Evolutionary conservation across 1,140 invertebrate species (phyloP), one percentile per base, ranked within the genome.

Genomic region (Luehdorfia chinensis): DNA sequence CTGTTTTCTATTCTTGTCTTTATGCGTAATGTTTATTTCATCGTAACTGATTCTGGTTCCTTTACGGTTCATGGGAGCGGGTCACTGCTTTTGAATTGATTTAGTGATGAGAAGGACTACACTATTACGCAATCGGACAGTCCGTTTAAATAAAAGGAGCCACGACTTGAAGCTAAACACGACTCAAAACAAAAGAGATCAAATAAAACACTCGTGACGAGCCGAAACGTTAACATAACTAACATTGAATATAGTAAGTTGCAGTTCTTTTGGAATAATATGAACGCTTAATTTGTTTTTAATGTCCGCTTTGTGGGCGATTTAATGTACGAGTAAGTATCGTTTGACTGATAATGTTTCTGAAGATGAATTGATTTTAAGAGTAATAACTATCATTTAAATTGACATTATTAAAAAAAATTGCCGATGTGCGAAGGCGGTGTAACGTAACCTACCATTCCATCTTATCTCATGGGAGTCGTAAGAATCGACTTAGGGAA

Each of bases 1-100:
- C 34, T 37, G 34, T 37, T 37, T 36, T 37, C 34, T 37, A 37
- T 37, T 37, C 19, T 37, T 37, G 34, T 37, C 34, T 23, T 37
- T 37, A 37, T 18, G 34, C 34, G 34, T 16, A 37, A 37, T 37
- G 34, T 37, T 37, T n/a, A n/a, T n/a, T 37, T 37, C 34, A 37
- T 37, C 18, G 18, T 37, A 37, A 23, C 34, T 9, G 34, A 37
- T 13, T 23, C 34, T 37, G 19, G 19, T 23, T 21, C 11, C 16
- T 9, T 23, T 23, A n/a, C n/a, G 2, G 3, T 15, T 9, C 2
- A 15, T 11, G 5, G 34, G 34, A 37, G 6, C 34, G 34, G 34
- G 28, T 37, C 34, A 37, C 3, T 13, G 16, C 16, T 37, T 9
- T 37, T 37, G 34, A 37, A 37, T 37, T 4, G 14, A 37, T 37